Base-by-base conservation (phyloP, 2,797 vertebrate genomes). In the Sorex maritimensis region DNA sequence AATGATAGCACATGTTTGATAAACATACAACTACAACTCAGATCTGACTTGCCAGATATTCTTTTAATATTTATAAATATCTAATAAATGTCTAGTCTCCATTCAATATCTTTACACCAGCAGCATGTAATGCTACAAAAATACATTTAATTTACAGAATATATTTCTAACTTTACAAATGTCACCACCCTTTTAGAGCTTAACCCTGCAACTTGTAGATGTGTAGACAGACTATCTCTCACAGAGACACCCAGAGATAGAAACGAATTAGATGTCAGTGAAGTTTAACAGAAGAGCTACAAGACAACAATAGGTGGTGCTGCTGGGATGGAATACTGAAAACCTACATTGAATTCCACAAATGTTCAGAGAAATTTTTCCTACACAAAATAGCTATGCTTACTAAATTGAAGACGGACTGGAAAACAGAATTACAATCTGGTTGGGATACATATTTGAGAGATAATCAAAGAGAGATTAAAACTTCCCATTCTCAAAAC, bases 261-360 rank as follows among this genome's bases (percentile, higher is more conserved):
- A 77, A 78, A 34, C n/a, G 46, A 65, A 74, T 24, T 24, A 13
- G 44, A 28, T 55, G 9, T 11, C 52, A 28, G 46, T 26, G 8
- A 90, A 68, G 30, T 67, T 74, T 14, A 34, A n/a, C 15, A 73
- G 87, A 86, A 79, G 28, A 89, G 28, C 30, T 28, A 13, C 21
- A 38, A 77, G 46, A 91, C 30, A 91, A 93, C 93, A 93, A 83
- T 68, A 94, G 85, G 91, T 80, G 94, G 95, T 81, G 92, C 92
- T 90, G 90, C 96, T 90, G 77, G 79, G 73, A 90, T 79, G 67
- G 69, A 89, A 79, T 63, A 34, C 55, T 67, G 68, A 2, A 28
- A 10, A 58, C 58, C 58, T 23, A 21, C 68, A 21, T 85, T 84
- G 10, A 34, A 73, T 26, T 74, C 79, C 23, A 88, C 68, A 19